These are phyloP conservation scores for Synergus gifuensis DNA, from an alignment of 2,888 invertebrate species.

Conservation along the genomic window DNA sequence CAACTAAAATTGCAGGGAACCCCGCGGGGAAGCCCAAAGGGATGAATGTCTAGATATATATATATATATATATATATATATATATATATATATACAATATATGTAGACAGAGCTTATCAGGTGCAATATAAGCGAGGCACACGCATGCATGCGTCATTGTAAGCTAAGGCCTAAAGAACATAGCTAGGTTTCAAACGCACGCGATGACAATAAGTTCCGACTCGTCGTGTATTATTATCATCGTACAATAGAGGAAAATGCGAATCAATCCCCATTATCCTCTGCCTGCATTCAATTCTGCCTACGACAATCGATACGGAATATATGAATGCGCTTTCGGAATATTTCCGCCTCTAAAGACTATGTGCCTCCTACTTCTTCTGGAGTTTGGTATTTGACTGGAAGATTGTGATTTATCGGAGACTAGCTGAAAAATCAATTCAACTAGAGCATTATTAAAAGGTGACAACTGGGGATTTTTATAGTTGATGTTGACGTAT, in stretches of 20 bases:
- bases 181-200: slow-evolving; percentile 15
- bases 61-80: too few species aligned
- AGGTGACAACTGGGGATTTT: background rate
- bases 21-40: slow-evolving; percentile 44
- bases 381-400: slow-evolving; percentile 28
- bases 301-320: slow-evolving; percentile 30
- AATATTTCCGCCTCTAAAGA: slow-evolving; percentile 37
- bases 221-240: slow-evolving; percentile 37
- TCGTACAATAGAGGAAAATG: slow-evolving; percentile 37
- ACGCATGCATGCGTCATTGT: slow-evolving; percentile 47
- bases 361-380: slow-evolving; percentile 28
- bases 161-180: slow-evolving; percentile 14
- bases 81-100: too few species aligned
- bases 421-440: background rate
- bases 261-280: slow-evolving; percentile 40
- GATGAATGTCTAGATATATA: slow-evolving; percentile 24
- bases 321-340: slow-evolving; percentile 37
- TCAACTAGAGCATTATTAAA: background rate
- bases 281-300: slow-evolving; percentile 14
- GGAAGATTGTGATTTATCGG: slow-evolving; percentile 22
- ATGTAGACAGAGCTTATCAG: slow-evolving; percentile 51
- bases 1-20: slow-evolving; percentile 12
- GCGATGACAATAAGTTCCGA: slow-evolving; percentile 30
- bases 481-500: background rate
- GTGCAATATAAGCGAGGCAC: slow-evolving; percentile 51